Evolutionary conservation across 2,113 vertebrate genomes (phyloP), one percentile per base, ranked within the genome.

Genomic region (Aptenodytes patagonicus): DNA sequence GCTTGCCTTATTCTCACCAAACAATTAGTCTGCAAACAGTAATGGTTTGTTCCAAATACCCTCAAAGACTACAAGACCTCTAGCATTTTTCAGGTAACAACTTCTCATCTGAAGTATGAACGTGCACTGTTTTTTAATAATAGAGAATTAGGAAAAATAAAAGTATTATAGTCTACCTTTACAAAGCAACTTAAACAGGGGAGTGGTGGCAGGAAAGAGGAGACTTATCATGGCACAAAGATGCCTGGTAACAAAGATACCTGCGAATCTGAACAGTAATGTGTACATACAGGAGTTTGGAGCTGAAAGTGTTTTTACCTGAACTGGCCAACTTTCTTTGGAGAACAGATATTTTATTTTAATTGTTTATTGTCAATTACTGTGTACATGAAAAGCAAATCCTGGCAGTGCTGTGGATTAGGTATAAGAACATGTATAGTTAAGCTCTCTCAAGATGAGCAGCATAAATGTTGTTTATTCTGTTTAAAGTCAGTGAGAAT

Each of bases 1-100:
- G 86, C 96, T 96, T 95, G 89, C 93, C 95, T 97, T 97, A 95
- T 97, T 98, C 97, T 97, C 96, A 96, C 90, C 96, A 97, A 97
- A 98, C 95, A 98, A 97, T 97, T 95, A 94, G 92, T 95, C 95
- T 96, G 97, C 96, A 97, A 97, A 98, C 95, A 98, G 96, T 95
- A 97, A 98, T 97, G 95, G 93, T 89, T 97, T 97, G 97, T 97
- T 98, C 94, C 94, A 97, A 97, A 97, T 95, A 68, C 87, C 82
- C 96, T 92, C 79, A 84, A 86, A 98, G 93, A 96, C 73, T 96
- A 80, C 84, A 96, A 97, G 93, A 97, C 83, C 94, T 88, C 57
- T 86, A 86, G 62, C 79, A 57, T 77, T 97, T 95, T 96, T 81
- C 70, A 83, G 78, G 52, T 95, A 95, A 66, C 68, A 96, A 62